Conservation (phyloP, 1,140 invertebrate species). For the Apocrypta bakeri region DNA sequence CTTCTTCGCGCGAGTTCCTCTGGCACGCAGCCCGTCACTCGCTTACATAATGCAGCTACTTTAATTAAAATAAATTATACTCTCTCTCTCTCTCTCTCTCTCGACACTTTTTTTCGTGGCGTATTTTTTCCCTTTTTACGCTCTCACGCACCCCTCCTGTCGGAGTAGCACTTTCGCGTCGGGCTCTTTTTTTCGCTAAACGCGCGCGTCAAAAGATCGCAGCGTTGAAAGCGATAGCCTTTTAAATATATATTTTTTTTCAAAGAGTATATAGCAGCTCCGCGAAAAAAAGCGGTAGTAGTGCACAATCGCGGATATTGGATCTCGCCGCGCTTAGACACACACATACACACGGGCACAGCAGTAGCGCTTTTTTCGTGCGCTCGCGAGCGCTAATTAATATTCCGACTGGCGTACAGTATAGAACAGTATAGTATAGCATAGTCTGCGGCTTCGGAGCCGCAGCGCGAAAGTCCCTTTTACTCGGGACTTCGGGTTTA, state of each 20-base stretch:
- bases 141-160: neutral
- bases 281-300: neutral
- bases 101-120: neutral
- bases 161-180: neutral
- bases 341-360: neutral
- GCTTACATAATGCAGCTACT: conserved; percentile 74
- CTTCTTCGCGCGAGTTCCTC: conserved; percentile 59
- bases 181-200: conserved; percentile 21
- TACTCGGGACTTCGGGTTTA: conserved; percentile 60
- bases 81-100: conserved; percentile 50
- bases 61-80: conserved; percentile 75
- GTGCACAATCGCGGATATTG: conserved; percentile 7
- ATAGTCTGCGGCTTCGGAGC: conserved; percentile 17
- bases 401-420: conserved; percentile 39
- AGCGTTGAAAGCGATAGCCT: conserved; percentile 45
- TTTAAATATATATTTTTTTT: conserved; percentile 53
- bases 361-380: neutral
- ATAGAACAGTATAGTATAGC: neutral
- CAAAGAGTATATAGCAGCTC: neutral
- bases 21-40: conserved; percentile 55
- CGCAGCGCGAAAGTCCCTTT: conserved; percentile 53
- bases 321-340: conserved; percentile 7
- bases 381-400: conserved; percentile 47
- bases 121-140: neutral
- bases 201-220: conserved; percentile 44